Base-by-base conservation (phyloP, 2,888 invertebrate species). In the Clitarchus hookeri region DNA sequence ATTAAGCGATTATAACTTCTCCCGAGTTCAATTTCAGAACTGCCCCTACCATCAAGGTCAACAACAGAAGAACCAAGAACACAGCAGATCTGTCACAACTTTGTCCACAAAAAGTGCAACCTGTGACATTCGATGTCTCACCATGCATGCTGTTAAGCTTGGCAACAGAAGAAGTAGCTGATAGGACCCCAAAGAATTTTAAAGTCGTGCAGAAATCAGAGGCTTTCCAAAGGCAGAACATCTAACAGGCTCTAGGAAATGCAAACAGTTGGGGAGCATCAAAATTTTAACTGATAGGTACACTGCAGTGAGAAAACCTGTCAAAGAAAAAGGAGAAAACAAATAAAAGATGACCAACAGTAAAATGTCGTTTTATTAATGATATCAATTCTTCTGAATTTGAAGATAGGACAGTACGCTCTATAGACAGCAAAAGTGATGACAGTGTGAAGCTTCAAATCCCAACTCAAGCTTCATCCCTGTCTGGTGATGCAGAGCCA, bases 1-100 rank as follows among this genome's bases (percentile, higher is more conserved):
- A 84, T 91, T 91, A 88, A 89, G 88, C 54, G 90, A 91, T 83
- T 44, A 88, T 36, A 90, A 90, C 86, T 91, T 90, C 88, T 88
- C 16, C 86, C 89, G 53, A 88, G 88, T 82, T 89, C 88, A 86
- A 89, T 90, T 79, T 90, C 89, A 84, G 89, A 89, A 87, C 85
- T 87, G 80, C 86, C 88, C 84, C 13, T 44, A 19, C 48, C 36
- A 80, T n/a, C 19, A n/a, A n/a, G n/a, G n/a, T 44, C 11, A 23
- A 16, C 16, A 23, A n/a, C n/a, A n/a, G n/a, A n/a, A n/a, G n/a
- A n/a, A n/a, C n/a, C n/a, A n/a, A n/a, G n/a, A n/a, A n/a, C n/a
- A 19, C 19, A 65, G 19, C 44, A n/a, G 84, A 25, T 36, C 82
- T 23, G 19, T 44, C 36, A n/a, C 36, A 44, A 44, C 16, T 19